Base-by-base conservation (phyloP, 2,797 vertebrate species). In the Eidolon dupreanum region DNA sequence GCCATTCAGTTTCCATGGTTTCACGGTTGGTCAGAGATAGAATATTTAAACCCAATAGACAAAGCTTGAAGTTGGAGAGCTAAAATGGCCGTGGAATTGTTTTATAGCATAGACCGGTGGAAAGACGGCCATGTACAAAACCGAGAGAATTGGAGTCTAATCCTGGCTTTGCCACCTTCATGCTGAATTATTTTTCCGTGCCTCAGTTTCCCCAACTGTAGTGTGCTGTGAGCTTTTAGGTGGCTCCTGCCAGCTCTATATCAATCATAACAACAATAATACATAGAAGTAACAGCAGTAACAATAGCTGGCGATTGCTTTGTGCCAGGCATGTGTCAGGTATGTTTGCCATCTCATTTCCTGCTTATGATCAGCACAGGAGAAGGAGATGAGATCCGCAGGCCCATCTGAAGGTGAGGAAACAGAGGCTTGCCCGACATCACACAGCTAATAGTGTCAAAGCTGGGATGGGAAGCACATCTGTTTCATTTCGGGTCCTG, bases 21-120 rank as follows among this genome's bases (percentile, higher is more conserved):
- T 97, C 96, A 97, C 51, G 78, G 90, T 97, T 97, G 95, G 73
- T 96, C 96, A 97, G 97, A 98, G 92, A 96, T 81, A 46, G 66
- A 57, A 96, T 96, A 87, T 96, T 55, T 28, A 92, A 97, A 94
- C 83, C 71, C 83, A 3, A 2, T 15, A 96, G 97, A 96, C 88
- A 90, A 87, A 97, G 93, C 85, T 75, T 49, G 79, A 96, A 55
- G 20, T 88, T 19, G 83, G 77, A 86, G 94, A 73, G 46, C 88
- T 94, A 87, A 61, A 93, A 94, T 55, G 66, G 88, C 43, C 83
- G 19, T 78, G 41, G 63, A 43, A 46, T 43, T 92, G 11, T 93
- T 96, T 90, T 65, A 81, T 43, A 75, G 79, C 19, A 20, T 11
- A 87, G 66, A 49, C 11, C 4, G 26, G 75, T 68, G 26, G 91